A percentile compares a stretch with the other conserved stretches of the same genome.
Conservation (phyloP, 2,113 vertebrate genomes). For the Dryoscopus gambensis region DNA sequence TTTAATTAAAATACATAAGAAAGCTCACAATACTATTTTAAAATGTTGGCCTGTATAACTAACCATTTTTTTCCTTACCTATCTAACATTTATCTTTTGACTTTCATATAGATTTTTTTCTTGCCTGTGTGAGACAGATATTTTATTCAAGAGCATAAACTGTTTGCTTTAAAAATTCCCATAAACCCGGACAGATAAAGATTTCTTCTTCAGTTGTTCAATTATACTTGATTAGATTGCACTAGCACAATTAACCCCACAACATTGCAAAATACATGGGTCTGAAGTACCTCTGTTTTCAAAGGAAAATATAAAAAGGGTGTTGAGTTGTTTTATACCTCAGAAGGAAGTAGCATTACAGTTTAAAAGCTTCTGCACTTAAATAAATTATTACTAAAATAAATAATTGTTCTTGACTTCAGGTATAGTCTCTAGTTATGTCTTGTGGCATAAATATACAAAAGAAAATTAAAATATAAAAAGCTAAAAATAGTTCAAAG, state of each 20-base stretch:
- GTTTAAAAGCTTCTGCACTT: background rate
- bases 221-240: background rate
- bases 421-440: background rate
- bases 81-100: background rate
- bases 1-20: background rate
- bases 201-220: background rate
- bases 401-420: background rate
- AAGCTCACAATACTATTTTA: background rate
- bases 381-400: background rate
- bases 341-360: background rate
- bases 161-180: background rate
- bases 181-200: background rate
- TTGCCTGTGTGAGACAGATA: background rate
- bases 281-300: background rate
- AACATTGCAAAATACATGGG: background rate
- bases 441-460: background rate
- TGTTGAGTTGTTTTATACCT: background rate
- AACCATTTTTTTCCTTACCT: background rate
- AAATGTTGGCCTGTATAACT: background rate
- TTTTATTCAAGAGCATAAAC: background rate
- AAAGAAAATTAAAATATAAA: background rate
- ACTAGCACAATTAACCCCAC: background rate
- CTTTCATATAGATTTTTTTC: background rate
- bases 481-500: background rate
- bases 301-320: background rate